Base-by-base conservation (phyloP, 2,888 invertebrate species). In the Papilio demoleus region DNA sequence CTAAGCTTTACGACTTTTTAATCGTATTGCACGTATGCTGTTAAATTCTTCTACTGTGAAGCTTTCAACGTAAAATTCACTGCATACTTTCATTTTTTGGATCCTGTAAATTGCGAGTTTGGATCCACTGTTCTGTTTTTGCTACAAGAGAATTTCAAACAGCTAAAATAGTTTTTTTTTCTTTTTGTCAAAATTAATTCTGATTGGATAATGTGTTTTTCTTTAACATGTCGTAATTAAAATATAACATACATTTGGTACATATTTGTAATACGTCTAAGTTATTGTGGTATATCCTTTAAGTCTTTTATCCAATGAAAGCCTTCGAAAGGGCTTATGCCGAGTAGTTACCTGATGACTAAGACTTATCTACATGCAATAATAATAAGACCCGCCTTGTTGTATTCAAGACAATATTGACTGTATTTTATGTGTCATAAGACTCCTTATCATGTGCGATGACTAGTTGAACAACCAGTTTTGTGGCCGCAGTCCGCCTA, bases 401-500 rank as follows among this genome's bases (percentile, higher is more conserved):
- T 22, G 31, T n/a, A 56, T 62, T 53, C 74, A 75, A 71, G 58
- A 72, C 65, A 84, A 72, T 80, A 70, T 79, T 70, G 72, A 78
- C 83, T 77, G 76, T 77, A 80, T 75, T 38, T 2, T 65, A 45
- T 69, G 17, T 53, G 65, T 24, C 34, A 75, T 79, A 82, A 74
- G 79, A 80, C 75, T 73, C 67, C 53, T 79, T 82, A 77, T 85
- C 71, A 71, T 70, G 65, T 67, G 53, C 50, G 53, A 71, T 68
- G 74, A 75, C 71, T 73, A 78, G 77, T 70, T 72, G 76, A 76
- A 76, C 75, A 86, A 89, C 90, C 85, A 83, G 89, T 90, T 88
- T 85, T 76, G 81, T 84, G 83, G 83, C 86, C 87, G 80, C 86
- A 83, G 80, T 77, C 80, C 80, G 79, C 83, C 79, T 81, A 79